A percentile compares a stretch with the other conserved stretches of the same genome.
phyloP scores from a whole-genome alignment of 92 coral and sea anemone genomes.

The Phenganax marumi region DNA sequence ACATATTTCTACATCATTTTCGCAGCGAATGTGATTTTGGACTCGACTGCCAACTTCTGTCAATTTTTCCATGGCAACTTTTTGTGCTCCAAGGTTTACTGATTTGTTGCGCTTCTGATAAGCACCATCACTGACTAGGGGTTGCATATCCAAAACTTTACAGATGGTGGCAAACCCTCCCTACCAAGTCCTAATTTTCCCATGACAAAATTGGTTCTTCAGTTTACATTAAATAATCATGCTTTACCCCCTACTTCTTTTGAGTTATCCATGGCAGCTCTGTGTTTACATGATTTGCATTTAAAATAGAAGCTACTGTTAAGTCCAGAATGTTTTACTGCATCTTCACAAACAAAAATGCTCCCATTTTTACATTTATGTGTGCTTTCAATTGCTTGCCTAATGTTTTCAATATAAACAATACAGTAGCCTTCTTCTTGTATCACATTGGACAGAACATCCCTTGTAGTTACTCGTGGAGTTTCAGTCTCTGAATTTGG shows the following conservation, averaged over 20 bases:
- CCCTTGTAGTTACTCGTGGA: conserved; percentile 5
- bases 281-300: conserved; percentile 37
- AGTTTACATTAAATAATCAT: conserved; percentile 31
- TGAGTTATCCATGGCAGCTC: conserved; percentile 29
- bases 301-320: conserved; percentile 37
- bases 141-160: conserved; percentile 40
- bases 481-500: not conserved
- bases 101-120: conserved; percentile 38
- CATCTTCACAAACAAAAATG: conserved; percentile 36
- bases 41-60: conserved; percentile 44
- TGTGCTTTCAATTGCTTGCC: conserved; percentile 36
- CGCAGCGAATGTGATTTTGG: not conserved
- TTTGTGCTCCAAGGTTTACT: conserved; percentile 33
- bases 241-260: conserved; percentile 23
- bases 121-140: conserved; percentile 43
- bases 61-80: conserved; percentile 29
- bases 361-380: conserved; percentile 45
- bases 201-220: conserved; percentile 47
- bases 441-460: not conserved
- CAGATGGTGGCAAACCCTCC: conserved; percentile 48
- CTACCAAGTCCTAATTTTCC: conserved; percentile 48
- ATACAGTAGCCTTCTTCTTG: conserved; percentile 42
- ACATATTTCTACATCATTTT: conserved; percentile 27
- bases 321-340: conserved; percentile 45
- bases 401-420: conserved; percentile 39